Base-by-base conservation (phyloP, 2,888 invertebrate species). In the Oligia latruncula region DNA sequence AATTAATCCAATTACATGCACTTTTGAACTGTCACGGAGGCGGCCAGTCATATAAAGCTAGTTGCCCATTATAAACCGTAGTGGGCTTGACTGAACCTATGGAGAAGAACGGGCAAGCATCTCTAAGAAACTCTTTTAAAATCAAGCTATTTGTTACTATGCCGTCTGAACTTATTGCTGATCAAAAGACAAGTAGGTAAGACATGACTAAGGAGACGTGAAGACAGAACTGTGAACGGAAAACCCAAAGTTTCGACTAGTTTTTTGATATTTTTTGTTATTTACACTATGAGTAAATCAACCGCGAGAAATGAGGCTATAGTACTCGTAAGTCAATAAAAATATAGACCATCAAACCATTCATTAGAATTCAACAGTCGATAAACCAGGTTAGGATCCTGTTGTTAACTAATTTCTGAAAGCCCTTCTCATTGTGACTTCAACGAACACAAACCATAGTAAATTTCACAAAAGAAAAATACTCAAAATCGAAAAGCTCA, bases 241-340 rank as follows among this genome's bases (percentile, higher is more conserved):
- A 74, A 58, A 8, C 9, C 11, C 4, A 8, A 35, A 66, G 20
- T 58, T 40, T 23, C 5, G 1, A 29, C 29, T 15, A 43, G 9
- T 49, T 74, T 29, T 1, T 29, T 29, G 29, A 29, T 29, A 29
- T 29, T 29, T 29, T 29, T 29, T 35, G 29, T 35, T 55, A 62
- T 17, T 17, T 35, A 43, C 62, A 13, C 20, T 29, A 9, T 82
- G 43, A 52, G 35, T 67, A 76, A 75, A 58, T 60, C 81, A 71
- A 71, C 49, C 49, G 49, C 49, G 20, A 70, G 20, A 35, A 70
- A 70, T 52, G 49, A 4, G 29, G 49, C 49, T 8, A 8, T 55
- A 20, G 4, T 23, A 29, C 46, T 46, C 46, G 1, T 52, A 35
- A 52, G 35, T 71, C 9, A 35, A 35, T 52, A 23, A 29, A 29